A percentile compares a stretch with the other conserved stretches of the same genome.
These are phyloP conservation scores for Bombus turneri DNA, from an alignment of 1,140 invertebrate species.

Conservation along the genomic window DNA sequence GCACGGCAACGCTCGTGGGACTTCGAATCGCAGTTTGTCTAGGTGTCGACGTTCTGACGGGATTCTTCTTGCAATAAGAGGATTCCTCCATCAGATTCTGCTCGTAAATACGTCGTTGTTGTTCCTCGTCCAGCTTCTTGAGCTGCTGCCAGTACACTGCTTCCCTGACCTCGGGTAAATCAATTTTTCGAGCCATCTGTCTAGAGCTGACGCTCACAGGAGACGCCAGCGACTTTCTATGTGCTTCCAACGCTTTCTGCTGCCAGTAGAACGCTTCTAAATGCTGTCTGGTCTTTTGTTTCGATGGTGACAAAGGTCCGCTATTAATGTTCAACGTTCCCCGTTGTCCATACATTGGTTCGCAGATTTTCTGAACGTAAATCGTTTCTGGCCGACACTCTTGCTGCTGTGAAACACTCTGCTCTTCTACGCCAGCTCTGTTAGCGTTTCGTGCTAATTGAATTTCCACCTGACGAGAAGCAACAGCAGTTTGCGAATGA, in stretches of 20 bases:
- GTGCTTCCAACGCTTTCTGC: slow-evolving; percentile 76
- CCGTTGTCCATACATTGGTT: slow-evolving; percentile 21
- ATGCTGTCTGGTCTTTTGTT: slow-evolving; percentile 76
- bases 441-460: no score
- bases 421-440: neutral
- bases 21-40: neutral
- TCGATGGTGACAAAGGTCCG: slow-evolving; percentile 70
- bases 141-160: slow-evolving; percentile 79
- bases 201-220: neutral
- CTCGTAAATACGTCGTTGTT: slow-evolving; percentile 76
- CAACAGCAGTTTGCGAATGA: neutral
- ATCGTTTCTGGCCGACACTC: neutral
- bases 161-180: slow-evolving; percentile 74
- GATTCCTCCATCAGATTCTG: slow-evolving; percentile 66
- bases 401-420: neutral
- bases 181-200: slow-evolving; percentile 55
- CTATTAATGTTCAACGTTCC: neutral
- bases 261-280: slow-evolving; percentile 79
- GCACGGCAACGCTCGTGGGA: neutral
- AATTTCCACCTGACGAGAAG: neutral
- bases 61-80: neutral
- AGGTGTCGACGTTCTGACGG: neutral
- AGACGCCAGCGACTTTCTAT: slow-evolving; percentile 61
- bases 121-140: slow-evolving; percentile 78
- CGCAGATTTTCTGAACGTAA: slow-evolving; percentile 29